Conservation (phyloP, 2,797 vertebrate species). For the Cephalopachus bancanus region DNA sequence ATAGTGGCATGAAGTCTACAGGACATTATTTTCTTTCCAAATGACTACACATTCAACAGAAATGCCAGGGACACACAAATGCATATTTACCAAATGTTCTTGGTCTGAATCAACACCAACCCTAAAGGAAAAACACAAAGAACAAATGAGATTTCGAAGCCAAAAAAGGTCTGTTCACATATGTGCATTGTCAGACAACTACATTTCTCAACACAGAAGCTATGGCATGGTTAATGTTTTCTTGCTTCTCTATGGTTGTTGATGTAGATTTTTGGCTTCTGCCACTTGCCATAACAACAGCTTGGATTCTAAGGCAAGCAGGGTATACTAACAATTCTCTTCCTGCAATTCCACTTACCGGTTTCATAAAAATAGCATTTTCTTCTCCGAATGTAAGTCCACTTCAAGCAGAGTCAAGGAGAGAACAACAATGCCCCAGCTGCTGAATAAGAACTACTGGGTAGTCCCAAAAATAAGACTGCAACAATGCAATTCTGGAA, state of each 20-base stretch:
- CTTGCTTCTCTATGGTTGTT: slow-evolving; percentile 47
- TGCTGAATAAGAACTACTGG: neutral
- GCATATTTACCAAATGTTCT: slow-evolving; percentile 94
- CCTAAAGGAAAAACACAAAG: slow-evolving; percentile 89
- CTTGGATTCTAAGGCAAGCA: slow-evolving; percentile 63
- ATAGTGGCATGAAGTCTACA: slow-evolving; percentile 10
- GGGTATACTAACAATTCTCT: slow-evolving; percentile 18
- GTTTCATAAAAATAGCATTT: slow-evolving; percentile 51
- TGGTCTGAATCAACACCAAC: slow-evolving; percentile 97
- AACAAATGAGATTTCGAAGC: slow-evolving; percentile 73
- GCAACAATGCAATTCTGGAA: neutral
- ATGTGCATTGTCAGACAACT: neutral
- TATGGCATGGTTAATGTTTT: neutral
- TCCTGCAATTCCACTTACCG: slow-evolving; percentile 58
- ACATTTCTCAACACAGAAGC: slow-evolving; percentile 35
- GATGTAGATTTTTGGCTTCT: slow-evolving; percentile 49
- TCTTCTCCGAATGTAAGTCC: slow-evolving; percentile 10
- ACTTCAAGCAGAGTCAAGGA: neutral
- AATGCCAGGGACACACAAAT: slow-evolving; percentile 10
- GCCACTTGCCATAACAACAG: slow-evolving; percentile 65
- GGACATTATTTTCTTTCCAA: slow-evolving; percentile 65
- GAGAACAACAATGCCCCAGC: neutral
- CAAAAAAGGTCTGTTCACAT: slow-evolving; percentile 43
- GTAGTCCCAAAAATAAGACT: slow-evolving; percentile 15
- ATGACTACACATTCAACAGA: neutral